Conservation (phyloP, 92 coral and sea anemone genomes). For the Epizoanthus ramosus region DNA sequence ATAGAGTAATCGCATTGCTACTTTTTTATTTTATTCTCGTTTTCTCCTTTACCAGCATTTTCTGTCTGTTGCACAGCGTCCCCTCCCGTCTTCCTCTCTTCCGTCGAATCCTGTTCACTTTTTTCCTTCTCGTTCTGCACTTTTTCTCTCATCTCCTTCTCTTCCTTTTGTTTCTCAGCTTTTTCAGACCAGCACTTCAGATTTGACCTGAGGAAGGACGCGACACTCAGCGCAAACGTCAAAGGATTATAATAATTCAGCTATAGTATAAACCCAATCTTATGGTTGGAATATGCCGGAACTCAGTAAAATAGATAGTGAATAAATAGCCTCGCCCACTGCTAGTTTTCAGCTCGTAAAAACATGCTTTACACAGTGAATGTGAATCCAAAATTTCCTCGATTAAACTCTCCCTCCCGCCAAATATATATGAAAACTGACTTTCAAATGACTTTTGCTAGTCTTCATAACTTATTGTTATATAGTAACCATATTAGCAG, state of each 20-base stretch:
- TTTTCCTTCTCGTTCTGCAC: constrained; percentile 44
- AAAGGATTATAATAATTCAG: neutral
- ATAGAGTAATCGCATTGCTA: neutral
- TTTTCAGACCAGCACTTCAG: constrained; percentile 79
- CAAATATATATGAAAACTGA: too few relatives aligned
- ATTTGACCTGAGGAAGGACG: constrained; percentile 58
- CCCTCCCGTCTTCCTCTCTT: neutral
- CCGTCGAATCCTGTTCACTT: constrained; percentile 11
- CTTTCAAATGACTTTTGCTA: too few relatives aligned
- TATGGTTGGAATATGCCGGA: neutral
- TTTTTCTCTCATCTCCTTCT: constrained; percentile 29
- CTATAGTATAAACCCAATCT: neutral
- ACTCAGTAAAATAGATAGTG: too few relatives aligned
- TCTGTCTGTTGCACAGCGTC: constrained; percentile 11
- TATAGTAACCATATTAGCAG: too few relatives aligned
- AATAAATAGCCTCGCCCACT: neutral
- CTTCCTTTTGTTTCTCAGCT: constrained; percentile 71
- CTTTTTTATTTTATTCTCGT: constrained; percentile 24
- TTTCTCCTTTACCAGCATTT: neutral
- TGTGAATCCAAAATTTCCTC: neutral
- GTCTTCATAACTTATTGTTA: too few relatives aligned
- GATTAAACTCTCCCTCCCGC: too few relatives aligned
- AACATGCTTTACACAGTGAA: neutral
- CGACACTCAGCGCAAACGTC: neutral
- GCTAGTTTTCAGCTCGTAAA: too few relatives aligned